Base-by-base conservation (phyloP, 2,797 vertebrate genomes). In the Valencia hispanica region DNA sequence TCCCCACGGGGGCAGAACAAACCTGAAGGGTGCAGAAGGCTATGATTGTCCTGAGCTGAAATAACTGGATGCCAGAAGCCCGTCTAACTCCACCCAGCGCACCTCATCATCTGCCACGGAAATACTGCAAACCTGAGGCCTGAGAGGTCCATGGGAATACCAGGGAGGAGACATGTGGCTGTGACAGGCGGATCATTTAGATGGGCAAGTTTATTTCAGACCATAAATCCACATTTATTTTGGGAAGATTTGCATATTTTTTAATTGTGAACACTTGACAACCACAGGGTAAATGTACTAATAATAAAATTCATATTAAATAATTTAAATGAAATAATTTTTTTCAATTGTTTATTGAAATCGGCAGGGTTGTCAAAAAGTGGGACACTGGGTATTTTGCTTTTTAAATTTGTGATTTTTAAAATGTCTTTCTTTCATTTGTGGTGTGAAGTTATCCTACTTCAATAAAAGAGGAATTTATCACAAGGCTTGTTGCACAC, bases 101-200 rank as follows among this genome's bases (percentile, higher is more conserved):
- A 48, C 14, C 47, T 48, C 47, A 48, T 48, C 30, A 51, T 51
- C 48, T 17, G 50, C 50, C 34, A 18, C 32, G n/a, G 22, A 36
- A 73, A 12, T 34, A 70, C 66, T 45, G 61, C 76, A 70, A 36
- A 50, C 43, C 50, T n/a, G 50, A 77, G 65, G 68, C 77, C 72
- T 4, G 48, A 74, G 43, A 72, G 79, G 77, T 68, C 84, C 55
- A 57, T 72, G 68, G 76, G 70, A 85, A 78, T n/a, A 10, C 53
- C 53, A n/a, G 53, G 53, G 53, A 27, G 22, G 53, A 27, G 50
- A 1, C 7, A 20, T 51, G 22, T 25, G 22, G 22, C 4, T 51
- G 50, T 6, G 47, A 48, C 47, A 48, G 47, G 20, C 17, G 11
- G 43, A 45, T 9, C 15, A 48, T 48, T 48, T 18, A 48, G 17